Evolutionary conservation across 1,140 invertebrate genomes (phyloP).

Genomic region (Agrypnia vestita): DNA sequence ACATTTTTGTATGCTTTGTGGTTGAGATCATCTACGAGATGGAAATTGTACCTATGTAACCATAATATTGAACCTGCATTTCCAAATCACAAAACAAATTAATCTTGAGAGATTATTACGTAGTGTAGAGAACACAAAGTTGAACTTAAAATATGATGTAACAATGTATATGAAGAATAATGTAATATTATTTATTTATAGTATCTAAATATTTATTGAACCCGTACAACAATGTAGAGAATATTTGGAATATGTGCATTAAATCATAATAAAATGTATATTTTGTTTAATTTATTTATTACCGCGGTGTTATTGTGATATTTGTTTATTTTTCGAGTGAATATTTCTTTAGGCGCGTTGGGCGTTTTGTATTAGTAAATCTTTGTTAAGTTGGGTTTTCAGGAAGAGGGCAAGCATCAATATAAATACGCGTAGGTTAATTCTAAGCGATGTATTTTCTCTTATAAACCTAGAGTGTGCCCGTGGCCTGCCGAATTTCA

Average conservation of each 20-base stretch:
- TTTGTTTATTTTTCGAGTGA: no score
- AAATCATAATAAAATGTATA: conserved; percentile 30
- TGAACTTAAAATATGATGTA: conserved; percentile 8
- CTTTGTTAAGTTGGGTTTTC: no score
- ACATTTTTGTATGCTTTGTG: not conserved
- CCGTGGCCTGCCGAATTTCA: no score
- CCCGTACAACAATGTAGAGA: conserved; percentile 28
- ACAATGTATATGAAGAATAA: conserved; percentile 33
- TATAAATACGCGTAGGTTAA: no score
- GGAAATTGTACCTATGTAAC: not conserved
- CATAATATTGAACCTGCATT: not conserved
- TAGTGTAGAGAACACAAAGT: conserved; percentile 24
- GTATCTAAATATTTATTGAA: conserved; percentile 28
- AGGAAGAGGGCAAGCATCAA: no score
- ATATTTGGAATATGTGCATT: conserved; percentile 40
- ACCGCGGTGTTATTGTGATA: no score
- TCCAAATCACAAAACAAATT: not conserved
- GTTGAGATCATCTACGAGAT: no score
- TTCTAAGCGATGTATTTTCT: no score
- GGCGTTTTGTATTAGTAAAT: no score
- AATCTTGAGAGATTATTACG: not conserved
- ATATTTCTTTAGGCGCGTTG: no score
- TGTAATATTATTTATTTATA: conserved; percentile 18
- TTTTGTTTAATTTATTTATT: not conserved
- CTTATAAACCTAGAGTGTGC: no score